A percentile compares a stretch with the other conserved stretches of the same genome.
Evolutionary conservation across 2,888 invertebrate species (phyloP).

Genomic region (Volucella bombylans): DNA sequence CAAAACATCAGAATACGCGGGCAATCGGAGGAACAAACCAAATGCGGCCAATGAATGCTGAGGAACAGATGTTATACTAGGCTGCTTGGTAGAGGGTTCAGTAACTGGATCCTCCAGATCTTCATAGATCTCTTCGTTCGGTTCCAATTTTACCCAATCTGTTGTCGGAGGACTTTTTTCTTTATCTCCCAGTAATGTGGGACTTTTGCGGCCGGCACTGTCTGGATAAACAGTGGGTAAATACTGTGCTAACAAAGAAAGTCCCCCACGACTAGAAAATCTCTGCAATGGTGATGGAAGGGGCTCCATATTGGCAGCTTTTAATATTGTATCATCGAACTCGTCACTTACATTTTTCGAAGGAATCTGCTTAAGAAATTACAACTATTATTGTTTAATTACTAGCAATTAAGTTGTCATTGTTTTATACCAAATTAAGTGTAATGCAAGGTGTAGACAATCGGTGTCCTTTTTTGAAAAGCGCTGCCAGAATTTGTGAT

Average conservation of each 20-base stretch:
- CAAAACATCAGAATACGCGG: constrained; percentile 94
- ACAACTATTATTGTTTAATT: background rate
- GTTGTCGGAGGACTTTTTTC: constrained; percentile 81
- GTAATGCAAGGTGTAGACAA: constrained; percentile 83
- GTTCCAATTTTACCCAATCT: constrained; percentile 83
- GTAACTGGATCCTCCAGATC: constrained; percentile 85
- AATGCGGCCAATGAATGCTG: constrained; percentile 96
- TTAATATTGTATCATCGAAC: constrained; percentile 76
- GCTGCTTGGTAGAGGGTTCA: constrained; percentile 83
- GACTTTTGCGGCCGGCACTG: constrained; percentile 84
- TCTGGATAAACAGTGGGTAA: constrained; percentile 94
- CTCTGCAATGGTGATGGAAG: constrained; percentile 87
- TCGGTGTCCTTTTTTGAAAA: constrained; percentile 83
- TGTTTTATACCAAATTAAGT: constrained; percentile 77
- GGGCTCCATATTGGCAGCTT: constrained; percentile 80
- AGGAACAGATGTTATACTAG: constrained; percentile 87
- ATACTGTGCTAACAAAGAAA: constrained; percentile 93
- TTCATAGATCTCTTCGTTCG: constrained; percentile 86
- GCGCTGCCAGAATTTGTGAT: constrained; percentile 85
- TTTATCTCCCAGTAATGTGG: constrained; percentile 82
- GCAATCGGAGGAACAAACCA: constrained; percentile 92
- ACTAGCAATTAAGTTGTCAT: too few species aligned
- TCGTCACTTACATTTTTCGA: constrained; percentile 74
- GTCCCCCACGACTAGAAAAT: constrained; percentile 93
- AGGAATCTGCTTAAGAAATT: constrained; percentile 66